These are phyloP conservation scores for Entomyzon cyanotis DNA, from an alignment of 2,113 vertebrate genomes.

Conservation along the genomic window DNA sequence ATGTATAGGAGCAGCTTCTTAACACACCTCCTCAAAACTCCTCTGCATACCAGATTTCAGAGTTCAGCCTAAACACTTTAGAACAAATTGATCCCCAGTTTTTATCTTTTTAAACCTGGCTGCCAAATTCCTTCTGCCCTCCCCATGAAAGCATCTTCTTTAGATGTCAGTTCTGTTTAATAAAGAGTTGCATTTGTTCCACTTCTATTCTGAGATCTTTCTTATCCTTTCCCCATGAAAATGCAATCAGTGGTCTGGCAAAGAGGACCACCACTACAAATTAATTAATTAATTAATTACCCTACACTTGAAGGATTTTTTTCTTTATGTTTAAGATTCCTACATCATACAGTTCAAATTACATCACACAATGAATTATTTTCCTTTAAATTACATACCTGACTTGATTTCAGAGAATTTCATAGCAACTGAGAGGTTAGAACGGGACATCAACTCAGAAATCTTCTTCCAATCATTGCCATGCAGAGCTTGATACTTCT, in stretches of 20 bases:
- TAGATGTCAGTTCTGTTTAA: background rate
- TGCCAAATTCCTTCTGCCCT: background rate
- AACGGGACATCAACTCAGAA: conserved; percentile 69
- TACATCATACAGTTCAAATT: background rate
- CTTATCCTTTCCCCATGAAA: background rate
- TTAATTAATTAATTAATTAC: background rate
- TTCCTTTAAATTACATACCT: conserved; percentile 19
- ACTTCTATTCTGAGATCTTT: background rate
- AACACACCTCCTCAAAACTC: background rate
- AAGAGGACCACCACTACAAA: background rate
- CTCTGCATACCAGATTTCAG: background rate
- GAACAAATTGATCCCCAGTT: background rate
- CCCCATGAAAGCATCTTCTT: background rate
- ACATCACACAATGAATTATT: background rate
- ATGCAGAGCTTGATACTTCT: conserved; percentile 60
- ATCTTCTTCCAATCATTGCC: conserved; percentile 79
- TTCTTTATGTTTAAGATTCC: background rate
- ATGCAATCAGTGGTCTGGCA: background rate
- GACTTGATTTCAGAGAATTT: conserved; percentile 74
- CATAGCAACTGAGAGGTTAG: conserved; percentile 64
- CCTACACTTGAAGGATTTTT: background rate
- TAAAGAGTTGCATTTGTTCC: background rate
- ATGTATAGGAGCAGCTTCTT: background rate
- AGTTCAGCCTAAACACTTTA: background rate
- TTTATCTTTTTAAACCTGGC: background rate